Conservation (phyloP, 2,888 invertebrate genomes). For the Oxystoma pomonae region DNA sequence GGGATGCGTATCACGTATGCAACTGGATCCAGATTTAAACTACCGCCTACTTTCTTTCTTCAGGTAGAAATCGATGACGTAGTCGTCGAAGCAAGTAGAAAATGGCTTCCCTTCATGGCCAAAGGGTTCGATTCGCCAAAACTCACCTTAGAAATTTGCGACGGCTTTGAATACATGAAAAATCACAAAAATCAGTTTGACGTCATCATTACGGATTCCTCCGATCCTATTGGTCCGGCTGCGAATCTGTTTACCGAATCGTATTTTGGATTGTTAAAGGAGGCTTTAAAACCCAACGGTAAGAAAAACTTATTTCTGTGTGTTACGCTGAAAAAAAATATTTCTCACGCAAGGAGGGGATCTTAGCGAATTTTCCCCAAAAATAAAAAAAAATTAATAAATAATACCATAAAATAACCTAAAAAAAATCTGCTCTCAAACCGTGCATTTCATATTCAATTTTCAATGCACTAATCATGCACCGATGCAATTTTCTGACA, state of each 20-base stretch:
- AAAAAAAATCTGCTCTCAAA: too few relatives aligned
- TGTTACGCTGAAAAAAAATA: too few relatives aligned
- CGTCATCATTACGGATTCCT: conserved; percentile 97
- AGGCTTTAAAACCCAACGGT: conserved; percentile 79
- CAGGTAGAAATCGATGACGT: conserved; percentile 93
- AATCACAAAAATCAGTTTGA: conserved; percentile 83
- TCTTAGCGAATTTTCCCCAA: too few relatives aligned
- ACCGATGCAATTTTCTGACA: too few relatives aligned
- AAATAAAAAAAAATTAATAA: too few relatives aligned
- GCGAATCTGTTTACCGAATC: conserved; percentile 53
- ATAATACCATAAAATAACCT: too few relatives aligned
- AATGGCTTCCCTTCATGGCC: conserved; percentile 88
- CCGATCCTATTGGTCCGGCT: conserved; percentile 89
- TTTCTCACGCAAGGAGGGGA: too few relatives aligned
- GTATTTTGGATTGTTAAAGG: conserved; percentile 65
- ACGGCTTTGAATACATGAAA: conserved; percentile 94
- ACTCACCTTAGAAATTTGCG: conserved; percentile 67
- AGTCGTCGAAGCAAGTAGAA: conserved; percentile 87
- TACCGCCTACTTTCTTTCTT: too few relatives aligned
- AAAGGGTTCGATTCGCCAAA: conserved; percentile 81
- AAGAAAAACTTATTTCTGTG: conserved; percentile 7
- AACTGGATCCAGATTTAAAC: too few relatives aligned
- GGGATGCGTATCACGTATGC: too few relatives aligned
- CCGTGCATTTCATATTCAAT: too few relatives aligned
- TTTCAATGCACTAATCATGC: too few relatives aligned